Conservation (phyloP, 2,113 vertebrate genomes). For the Pedetes capensis region DNA sequence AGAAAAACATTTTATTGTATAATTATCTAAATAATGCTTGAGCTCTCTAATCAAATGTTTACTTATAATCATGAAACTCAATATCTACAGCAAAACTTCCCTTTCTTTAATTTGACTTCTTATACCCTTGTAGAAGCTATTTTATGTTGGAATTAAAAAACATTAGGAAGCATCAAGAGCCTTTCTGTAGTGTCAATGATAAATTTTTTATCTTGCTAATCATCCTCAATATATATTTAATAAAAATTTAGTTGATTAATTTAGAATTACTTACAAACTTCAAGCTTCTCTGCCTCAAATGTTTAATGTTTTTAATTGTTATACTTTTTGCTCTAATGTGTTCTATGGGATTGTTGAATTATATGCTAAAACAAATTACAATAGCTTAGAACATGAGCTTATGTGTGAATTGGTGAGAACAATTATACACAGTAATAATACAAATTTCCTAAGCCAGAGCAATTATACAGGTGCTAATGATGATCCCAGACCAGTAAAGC, state of each 20-base stretch:
- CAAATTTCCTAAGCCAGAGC: neutral
- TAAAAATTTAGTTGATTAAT: conserved; percentile 45
- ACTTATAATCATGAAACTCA: neutral
- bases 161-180: neutral
- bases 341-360: neutral
- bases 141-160: conserved; percentile 15
- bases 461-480: neutral
- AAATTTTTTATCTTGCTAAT: conserved; percentile 15
- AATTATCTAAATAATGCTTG: neutral
- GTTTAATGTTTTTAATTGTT: conserved; percentile 38
- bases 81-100: neutral
- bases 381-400: conserved; percentile 39
- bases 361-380: conserved; percentile 10
- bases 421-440: neutral
- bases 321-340: neutral
- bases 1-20: neutral
- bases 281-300: neutral
- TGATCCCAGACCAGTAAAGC: rapidly evolving
- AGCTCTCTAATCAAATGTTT: neutral
- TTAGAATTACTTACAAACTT: conserved; percentile 38
- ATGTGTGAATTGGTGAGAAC: neutral
- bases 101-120: neutral
- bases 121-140: neutral
- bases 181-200: neutral
- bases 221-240: conserved; percentile 11